phyloP scores from a whole-genome alignment of 2,888 invertebrate species.

The Alsophila aescularia region DNA sequence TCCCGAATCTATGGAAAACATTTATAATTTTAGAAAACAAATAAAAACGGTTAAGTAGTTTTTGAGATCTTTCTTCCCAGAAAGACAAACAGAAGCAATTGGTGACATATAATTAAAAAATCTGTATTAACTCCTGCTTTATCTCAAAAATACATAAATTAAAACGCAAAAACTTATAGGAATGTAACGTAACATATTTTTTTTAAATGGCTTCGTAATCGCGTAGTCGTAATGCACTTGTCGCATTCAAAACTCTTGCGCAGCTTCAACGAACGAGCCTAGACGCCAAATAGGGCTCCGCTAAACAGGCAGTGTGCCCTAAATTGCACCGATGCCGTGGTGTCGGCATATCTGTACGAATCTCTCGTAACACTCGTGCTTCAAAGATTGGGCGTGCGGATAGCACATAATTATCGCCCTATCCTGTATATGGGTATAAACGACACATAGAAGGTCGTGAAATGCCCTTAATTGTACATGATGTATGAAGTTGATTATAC shows the following conservation, averaged over 20 bases:
- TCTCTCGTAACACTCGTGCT: conserved; percentile 38
- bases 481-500: neutral
- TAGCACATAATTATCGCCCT: conserved; percentile 39
- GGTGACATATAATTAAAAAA: no score
- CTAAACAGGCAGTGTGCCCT: conserved; percentile 30
- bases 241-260: conserved; percentile 27
- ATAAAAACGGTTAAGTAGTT: no score
- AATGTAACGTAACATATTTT: neutral
- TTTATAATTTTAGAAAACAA: no score
- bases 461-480: neutral
- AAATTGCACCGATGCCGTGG: conserved; percentile 40
- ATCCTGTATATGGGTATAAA: conserved; percentile 7
- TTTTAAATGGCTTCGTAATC: neutral
- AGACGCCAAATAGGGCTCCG: conserved; percentile 36
- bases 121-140: no score
- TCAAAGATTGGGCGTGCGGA: conserved; percentile 29
- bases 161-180: no score
- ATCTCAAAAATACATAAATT: no score
- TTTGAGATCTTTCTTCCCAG: no score
- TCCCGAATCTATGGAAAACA: no score
- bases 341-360: conserved; percentile 45
- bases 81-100: no score
- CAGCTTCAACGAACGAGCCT: conserved; percentile 25
- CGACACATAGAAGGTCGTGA: neutral
- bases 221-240: neutral